Conservation (phyloP, 2,797 vertebrate species). For the Lutra lutra region DNA sequence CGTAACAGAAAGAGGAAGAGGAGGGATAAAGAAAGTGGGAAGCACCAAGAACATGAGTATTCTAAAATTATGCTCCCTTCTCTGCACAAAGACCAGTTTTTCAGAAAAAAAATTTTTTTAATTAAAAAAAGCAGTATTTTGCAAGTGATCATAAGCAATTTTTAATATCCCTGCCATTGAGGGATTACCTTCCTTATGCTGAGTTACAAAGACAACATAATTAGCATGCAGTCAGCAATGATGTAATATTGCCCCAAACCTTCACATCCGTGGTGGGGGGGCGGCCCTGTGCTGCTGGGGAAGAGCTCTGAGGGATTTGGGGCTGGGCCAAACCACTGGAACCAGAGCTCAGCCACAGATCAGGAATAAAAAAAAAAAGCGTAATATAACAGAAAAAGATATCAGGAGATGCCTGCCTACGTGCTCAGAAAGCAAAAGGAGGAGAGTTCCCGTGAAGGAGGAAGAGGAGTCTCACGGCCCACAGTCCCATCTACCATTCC, state of each 20-base stretch:
- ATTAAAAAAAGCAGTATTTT: background rate
- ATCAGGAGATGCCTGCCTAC: background rate
- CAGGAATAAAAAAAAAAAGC: background rate
- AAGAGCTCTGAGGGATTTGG: background rate
- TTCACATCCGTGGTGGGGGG: background rate
- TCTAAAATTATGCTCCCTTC: constrained; percentile 15
- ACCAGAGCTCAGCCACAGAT: background rate
- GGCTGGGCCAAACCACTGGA: background rate
- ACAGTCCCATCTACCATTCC: background rate
- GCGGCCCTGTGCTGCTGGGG: background rate
- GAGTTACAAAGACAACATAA: constrained; percentile 53
- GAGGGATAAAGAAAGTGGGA: background rate
- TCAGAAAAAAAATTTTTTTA: background rate
- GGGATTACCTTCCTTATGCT: constrained; percentile 1
- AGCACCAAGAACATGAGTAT: constrained; percentile 17
- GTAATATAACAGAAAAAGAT: constrained; percentile 20
- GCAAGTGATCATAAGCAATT: constrained; percentile 25
- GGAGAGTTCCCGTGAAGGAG: background rate
- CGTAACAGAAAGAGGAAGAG: background rate
- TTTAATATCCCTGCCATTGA: constrained; percentile 51
- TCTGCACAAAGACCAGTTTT: constrained; percentile 4
- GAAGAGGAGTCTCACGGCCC: background rate
- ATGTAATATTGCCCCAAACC: background rate
- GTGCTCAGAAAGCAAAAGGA: constrained; percentile 44
- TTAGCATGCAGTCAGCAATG: background rate